Evolutionary conservation across 2,113 vertebrate species (phyloP), one percentile per base, ranked within the genome.

Genomic region (Numida meleagris): DNA sequence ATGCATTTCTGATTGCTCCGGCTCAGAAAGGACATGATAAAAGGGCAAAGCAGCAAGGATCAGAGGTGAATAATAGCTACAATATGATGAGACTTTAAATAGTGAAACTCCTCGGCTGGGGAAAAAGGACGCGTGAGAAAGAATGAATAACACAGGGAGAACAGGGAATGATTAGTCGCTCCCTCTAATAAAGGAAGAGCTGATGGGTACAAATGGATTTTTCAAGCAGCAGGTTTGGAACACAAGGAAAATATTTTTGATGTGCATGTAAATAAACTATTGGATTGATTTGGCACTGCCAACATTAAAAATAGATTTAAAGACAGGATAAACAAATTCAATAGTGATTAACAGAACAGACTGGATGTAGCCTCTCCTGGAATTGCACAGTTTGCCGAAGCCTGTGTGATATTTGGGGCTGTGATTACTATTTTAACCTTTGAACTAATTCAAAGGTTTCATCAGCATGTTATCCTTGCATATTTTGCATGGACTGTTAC

Each of bases 211-310:
- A 67, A 91, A 63, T 16, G 14, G 80, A 36, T 71, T 88, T 86
- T 86, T 88, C 86, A 90, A 40, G 21, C 42, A 91, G 74, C 40
- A 87, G 45, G 19, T 82, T 88, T 77, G 71, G 45, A 89, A 89
- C 14, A 83, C 78, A 78, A 86, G 57, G 12, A 77, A 27, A 33
- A 50, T 50, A 18, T 82, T 65, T 59, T 80, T 31, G 24, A 53
- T 4, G 25, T 13, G 36, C 8, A 21, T 0, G 3, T 80, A 93
- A 96, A 94, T 63, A 94, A 88, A 91, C 77, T 74, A 80, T 29
- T 70, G 29, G 36, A 38, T 34, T 70, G 51, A 73, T 31, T 27
- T 81, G 33, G 34, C 0, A 0, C 20, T 93, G 34, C 14, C 38
- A 90, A 9, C 0, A 1, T 34, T 5, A 7, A 85, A 77, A 46